Evolutionary conservation across 1,140 invertebrate species (phyloP).

Genomic region (Trichoplusia ni): DNA sequence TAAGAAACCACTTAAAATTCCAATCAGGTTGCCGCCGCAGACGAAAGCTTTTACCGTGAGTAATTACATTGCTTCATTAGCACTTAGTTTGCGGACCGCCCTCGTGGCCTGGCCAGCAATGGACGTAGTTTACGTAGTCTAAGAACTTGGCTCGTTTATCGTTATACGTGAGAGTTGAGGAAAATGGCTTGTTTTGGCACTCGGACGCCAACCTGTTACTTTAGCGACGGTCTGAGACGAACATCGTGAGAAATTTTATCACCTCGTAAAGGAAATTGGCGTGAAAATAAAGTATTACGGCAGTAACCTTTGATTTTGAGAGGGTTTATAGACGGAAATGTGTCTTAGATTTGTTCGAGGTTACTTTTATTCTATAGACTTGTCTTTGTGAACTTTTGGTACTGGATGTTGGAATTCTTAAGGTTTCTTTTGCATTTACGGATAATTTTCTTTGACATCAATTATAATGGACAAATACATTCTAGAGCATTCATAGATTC

Average conservation of each 20-base stretch:
- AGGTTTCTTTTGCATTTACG: no score
- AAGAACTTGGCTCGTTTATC: neutral
- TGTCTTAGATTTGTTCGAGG: no score
- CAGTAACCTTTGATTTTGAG: constrained; percentile 9
- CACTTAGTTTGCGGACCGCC: neutral
- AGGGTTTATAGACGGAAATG: neutral
- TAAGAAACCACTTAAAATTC: constrained; percentile 7
- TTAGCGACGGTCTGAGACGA: neutral
- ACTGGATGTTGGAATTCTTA: no score
- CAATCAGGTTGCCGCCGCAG: neutral
- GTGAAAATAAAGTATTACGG: constrained; percentile 19
- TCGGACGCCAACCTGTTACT: constrained; percentile 18
- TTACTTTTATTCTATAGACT: no score
- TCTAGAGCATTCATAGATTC: no score
- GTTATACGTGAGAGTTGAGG: neutral
- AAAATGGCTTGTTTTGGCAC: constrained; percentile 10
- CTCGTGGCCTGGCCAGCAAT: neutral
- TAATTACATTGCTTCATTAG: neutral
- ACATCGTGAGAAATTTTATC: constrained; percentile 23
- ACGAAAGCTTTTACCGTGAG: neutral
- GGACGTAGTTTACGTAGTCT: neutral
- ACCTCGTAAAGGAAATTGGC: constrained; percentile 18
- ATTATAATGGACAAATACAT: no score
- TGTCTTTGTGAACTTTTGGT: no score
- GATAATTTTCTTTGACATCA: no score